Conservation (phyloP, 2,797 vertebrate species). For the Coccyzus lansbergi region DNA sequence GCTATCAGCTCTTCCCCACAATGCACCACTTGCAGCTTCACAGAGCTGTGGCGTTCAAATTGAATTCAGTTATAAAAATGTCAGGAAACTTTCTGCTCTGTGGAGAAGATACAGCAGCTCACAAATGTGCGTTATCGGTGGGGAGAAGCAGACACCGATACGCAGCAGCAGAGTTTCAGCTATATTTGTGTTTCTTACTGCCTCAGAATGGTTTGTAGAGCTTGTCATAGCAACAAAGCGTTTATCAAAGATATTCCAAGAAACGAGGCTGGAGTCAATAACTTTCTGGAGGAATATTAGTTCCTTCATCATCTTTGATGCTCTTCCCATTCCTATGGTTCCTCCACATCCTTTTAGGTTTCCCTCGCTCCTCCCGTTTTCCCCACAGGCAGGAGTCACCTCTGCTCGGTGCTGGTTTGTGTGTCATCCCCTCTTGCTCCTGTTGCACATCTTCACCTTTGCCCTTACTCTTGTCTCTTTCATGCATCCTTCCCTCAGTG, state of each 20-base stretch:
- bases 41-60: background rate
- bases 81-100: background rate
- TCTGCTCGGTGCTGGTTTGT: background rate
- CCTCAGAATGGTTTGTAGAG: background rate
- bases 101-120: background rate
- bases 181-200: background rate
- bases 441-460: background rate
- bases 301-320: background rate
- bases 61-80: background rate
- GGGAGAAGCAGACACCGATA: background rate
- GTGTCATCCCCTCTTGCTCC: background rate
- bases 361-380: rapidly evolving
- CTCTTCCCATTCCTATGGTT: background rate
- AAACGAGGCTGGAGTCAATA: background rate
- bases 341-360: background rate
- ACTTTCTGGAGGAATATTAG: background rate
- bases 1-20: background rate
- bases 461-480: background rate
- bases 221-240: background rate
- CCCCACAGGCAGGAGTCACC: background rate
- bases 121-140: rapidly evolving
- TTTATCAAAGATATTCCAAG: background rate
- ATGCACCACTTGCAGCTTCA: background rate
- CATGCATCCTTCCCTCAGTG: rapidly evolving
- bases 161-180: background rate